Evolutionary conservation across 2,113 vertebrate species (phyloP).

Genomic region (Hippolais icterina): DNA sequence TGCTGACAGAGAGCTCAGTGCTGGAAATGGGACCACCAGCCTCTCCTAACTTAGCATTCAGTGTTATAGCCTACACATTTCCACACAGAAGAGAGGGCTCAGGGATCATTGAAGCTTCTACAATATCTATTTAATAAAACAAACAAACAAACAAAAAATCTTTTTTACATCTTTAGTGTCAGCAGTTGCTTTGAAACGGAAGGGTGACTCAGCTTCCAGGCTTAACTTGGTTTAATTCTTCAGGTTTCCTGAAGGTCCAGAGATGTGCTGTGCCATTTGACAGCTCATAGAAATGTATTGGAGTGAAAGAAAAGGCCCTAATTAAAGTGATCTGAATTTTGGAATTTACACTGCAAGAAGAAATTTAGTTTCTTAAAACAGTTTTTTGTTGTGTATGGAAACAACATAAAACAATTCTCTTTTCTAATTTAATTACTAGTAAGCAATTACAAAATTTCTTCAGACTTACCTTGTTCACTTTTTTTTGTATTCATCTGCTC

Average conservation of each 20-base stretch:
- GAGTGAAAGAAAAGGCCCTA: not conserved
- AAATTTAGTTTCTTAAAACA: not conserved
- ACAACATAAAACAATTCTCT: not conserved
- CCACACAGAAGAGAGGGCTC: not conserved
- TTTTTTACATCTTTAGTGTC: not conserved
- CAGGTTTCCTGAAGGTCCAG: not conserved
- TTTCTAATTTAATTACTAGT: not conserved
- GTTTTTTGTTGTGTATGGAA: not conserved
- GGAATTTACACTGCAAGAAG: not conserved
- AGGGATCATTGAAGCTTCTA: not conserved
- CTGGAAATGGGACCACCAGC: not conserved
- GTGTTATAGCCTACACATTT: not conserved
- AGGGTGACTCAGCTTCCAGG: not conserved
- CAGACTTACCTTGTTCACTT: not conserved
- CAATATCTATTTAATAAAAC: not conserved
- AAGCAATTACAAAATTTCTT: not conserved
- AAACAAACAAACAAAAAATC: not conserved
- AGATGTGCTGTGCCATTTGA: not conserved
- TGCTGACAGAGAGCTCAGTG: not conserved
- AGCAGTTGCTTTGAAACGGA: not conserved
- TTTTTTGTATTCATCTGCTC: not conserved
- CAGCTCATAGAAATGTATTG: not conserved
- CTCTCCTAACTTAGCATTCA: not conserved
- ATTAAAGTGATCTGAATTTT: not conserved
- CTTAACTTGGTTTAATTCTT: not conserved